phyloP scores from a whole-genome alignment of 2,797 vertebrate species.

The Cynodonichthys magdalenae region DNA sequence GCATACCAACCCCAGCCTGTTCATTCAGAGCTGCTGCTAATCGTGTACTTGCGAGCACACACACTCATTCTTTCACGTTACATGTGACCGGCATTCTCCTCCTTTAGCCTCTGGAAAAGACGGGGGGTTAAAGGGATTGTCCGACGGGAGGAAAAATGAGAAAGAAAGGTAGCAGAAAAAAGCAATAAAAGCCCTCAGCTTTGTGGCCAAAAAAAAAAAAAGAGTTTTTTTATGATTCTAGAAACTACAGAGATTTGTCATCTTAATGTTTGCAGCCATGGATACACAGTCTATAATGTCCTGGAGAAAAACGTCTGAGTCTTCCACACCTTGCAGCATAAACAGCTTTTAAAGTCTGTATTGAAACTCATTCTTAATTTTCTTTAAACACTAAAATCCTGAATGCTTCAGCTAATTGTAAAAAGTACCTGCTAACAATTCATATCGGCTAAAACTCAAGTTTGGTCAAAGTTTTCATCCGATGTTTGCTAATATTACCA shows the following conservation, averaged over 20 bases:
- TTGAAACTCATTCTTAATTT: neutral
- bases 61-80: constrained; percentile 38
- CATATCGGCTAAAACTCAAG: too few relatives aligned
- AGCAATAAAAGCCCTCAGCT: constrained; percentile 8
- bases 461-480: neutral
- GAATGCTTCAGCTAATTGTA: neutral
- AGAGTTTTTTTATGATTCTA: neutral
- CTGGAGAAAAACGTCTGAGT: neutral
- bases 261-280: neutral
- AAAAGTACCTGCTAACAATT: neutral
- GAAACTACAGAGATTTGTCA: constrained; percentile 1
- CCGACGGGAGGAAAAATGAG: constrained; percentile 13
- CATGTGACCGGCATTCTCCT: constrained; percentile 66
- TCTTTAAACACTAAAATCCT: neutral
- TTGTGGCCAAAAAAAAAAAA: neutral
- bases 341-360: neutral
- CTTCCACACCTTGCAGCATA: neutral
- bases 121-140: constrained; percentile 38
- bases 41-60: constrained; percentile 36
- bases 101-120: constrained; percentile 50
- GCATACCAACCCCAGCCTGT: constrained; percentile 57
- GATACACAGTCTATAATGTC: neutral
- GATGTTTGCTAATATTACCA: neutral
- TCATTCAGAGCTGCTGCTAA: constrained; percentile 62
- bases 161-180: constrained; percentile 24